Evolutionary conservation across 2,797 vertebrate genomes (phyloP).

Genomic region (Salmo trutta): DNA sequence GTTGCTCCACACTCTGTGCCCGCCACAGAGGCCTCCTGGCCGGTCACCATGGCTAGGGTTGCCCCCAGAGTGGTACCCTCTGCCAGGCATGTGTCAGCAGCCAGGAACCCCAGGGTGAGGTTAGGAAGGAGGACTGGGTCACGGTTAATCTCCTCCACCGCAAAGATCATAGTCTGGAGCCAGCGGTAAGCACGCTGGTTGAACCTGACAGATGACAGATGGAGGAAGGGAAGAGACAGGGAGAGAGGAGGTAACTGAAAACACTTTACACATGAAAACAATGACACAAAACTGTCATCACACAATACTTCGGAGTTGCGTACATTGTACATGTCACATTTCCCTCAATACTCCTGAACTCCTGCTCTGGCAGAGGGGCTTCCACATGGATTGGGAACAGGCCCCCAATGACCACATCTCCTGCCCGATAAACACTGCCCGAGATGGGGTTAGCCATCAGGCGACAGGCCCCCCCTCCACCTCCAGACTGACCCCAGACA

Average conservation of each 20-base stretch:
- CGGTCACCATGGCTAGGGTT: constrained; percentile 51
- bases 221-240: background rate
- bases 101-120: constrained; percentile 58
- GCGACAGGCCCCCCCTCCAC: constrained; percentile 33
- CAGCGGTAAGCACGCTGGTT: constrained; percentile 44
- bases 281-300: background rate
- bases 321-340: constrained; percentile 38
- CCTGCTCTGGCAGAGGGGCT: constrained; percentile 42
- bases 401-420: constrained; percentile 50
- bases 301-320: constrained; percentile 5
- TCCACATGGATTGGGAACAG: constrained; percentile 52
- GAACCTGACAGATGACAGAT: constrained; percentile 19
- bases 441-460: constrained; percentile 44
- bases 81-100: constrained; percentile 55
- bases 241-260: background rate
- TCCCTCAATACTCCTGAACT: constrained; percentile 25
- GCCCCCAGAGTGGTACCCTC: constrained; percentile 52
- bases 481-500: constrained; percentile 12
- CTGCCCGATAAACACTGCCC: constrained; percentile 52
- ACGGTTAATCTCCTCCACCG: constrained; percentile 62
- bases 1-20: constrained; percentile 35
- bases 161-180: constrained; percentile 59
- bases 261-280: background rate
- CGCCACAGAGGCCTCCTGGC: constrained; percentile 36
- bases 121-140: constrained; percentile 52